Conservation (phyloP, 2,113 vertebrate genomes). For the Vidua macroura region DNA sequence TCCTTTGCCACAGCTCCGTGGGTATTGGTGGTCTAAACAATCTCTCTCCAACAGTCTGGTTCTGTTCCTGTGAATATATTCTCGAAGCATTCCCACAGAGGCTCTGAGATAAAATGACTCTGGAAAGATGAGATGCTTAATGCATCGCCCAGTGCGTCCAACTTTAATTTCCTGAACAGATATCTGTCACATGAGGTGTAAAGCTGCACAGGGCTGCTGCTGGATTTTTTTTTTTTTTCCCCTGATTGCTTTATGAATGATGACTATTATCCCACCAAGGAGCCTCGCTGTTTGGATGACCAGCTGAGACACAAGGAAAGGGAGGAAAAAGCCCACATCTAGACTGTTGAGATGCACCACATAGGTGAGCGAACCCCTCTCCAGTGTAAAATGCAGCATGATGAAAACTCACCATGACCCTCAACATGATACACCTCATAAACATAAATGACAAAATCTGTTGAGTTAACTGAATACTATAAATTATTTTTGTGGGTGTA, state of each 20-base stretch:
- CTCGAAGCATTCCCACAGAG: neutral
- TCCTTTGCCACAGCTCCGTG: neutral
- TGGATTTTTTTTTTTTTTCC: neutral
- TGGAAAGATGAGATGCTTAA: neutral
- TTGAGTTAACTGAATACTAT: neutral
- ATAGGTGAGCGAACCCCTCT: rapidly evolving
- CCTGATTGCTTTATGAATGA: neutral
- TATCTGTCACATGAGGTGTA: neutral
- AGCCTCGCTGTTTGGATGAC: neutral
- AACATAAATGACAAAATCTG: neutral
- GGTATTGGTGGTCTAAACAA: neutral
- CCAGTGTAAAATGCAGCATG: neutral
- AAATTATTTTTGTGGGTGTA: neutral
- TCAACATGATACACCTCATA: neutral
- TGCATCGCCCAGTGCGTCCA: neutral
- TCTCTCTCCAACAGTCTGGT: neutral
- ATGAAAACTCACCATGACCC: neutral
- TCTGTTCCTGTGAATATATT: neutral
- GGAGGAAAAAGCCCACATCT: neutral
- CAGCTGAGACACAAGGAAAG: neutral
- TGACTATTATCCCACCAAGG: neutral
- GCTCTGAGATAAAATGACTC: neutral
- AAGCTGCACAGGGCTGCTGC: neutral
- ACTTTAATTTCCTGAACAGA: neutral
- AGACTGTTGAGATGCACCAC: neutral